phyloP scores from a whole-genome alignment of 2,113 vertebrate species.

The Zapus hudsonius region DNA sequence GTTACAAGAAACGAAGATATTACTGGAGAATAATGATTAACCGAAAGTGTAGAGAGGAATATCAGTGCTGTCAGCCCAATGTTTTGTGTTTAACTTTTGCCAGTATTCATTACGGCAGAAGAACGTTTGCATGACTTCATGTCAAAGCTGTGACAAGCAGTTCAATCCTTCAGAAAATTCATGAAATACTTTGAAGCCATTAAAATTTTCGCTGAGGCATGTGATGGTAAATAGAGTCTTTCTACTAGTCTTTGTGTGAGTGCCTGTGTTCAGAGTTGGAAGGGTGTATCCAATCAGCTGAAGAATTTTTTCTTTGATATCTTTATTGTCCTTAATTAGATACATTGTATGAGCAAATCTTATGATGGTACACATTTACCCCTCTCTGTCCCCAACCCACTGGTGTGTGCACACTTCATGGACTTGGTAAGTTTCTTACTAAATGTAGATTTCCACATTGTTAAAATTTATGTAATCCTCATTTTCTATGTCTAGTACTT shows the following conservation, averaged over 20 bases:
- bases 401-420: background rate
- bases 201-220: background rate
- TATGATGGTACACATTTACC: too few species aligned
- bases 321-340: too few species aligned
- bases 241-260: background rate
- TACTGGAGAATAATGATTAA: conserved; percentile 70
- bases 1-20: conserved; percentile 54
- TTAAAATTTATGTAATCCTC: background rate
- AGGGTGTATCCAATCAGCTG: background rate
- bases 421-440: background rate
- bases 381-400: too few species aligned
- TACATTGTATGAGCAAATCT: too few species aligned
- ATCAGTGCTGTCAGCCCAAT: conserved; percentile 27
- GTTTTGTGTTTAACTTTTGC: conserved; percentile 71
- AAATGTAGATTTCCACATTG: background rate
- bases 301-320: background rate
- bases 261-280: background rate
- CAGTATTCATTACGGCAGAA: conserved; percentile 56
- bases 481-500: conserved; percentile 8
- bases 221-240: conserved; percentile 25
- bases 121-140: conserved; percentile 61
- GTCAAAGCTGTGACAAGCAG: conserved; percentile 55
- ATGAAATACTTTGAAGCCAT: conserved; percentile 49
- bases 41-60: conserved; percentile 52
- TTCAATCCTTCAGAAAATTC: conserved; percentile 57